Conservation (phyloP, 2,113 vertebrate species). For the Vulpes ferrilata region DNA sequence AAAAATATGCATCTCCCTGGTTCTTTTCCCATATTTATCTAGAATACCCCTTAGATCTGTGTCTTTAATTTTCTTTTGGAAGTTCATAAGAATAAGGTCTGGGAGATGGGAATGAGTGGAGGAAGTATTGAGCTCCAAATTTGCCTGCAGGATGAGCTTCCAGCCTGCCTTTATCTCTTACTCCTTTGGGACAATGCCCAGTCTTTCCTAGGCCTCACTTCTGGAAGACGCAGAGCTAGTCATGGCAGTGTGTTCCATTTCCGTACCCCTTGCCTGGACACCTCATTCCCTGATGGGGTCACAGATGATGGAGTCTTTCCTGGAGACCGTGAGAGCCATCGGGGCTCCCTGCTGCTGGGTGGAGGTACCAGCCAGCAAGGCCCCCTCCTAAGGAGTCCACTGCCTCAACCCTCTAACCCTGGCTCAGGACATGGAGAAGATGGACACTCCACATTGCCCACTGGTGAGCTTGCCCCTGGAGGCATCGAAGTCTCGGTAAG, state of each 20-base stretch:
- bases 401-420: slow-evolving; percentile 12
- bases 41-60: background rate
- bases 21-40: background rate
- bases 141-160: background rate
- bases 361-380: slow-evolving; percentile 70
- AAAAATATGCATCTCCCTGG: background rate
- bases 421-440: slow-evolving; percentile 48
- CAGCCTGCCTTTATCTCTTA: background rate
- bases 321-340: slow-evolving; percentile 85
- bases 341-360: slow-evolving; percentile 84
- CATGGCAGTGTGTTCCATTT: slow-evolving; percentile 94
- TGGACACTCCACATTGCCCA: background rate
- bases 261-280: slow-evolving; percentile 84
- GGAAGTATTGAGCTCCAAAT: background rate
- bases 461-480: slow-evolving; percentile 46
- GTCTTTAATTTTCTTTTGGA: background rate
- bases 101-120: background rate
- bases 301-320: slow-evolving; percentile 88
- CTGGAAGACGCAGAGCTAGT: slow-evolving; percentile 88
- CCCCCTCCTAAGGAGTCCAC: slow-evolving; percentile 23
- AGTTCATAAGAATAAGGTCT: background rate
- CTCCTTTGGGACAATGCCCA: slow-evolving; percentile 75
- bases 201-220: slow-evolving; percentile 87
- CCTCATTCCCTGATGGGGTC: slow-evolving; percentile 85
- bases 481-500: slow-evolving; percentile 64